A percentile compares a stretch with the other conserved stretches of the same genome.
Conservation (phyloP, 2,888 invertebrate genomes). For the Amblyteles armatorius region DNA sequence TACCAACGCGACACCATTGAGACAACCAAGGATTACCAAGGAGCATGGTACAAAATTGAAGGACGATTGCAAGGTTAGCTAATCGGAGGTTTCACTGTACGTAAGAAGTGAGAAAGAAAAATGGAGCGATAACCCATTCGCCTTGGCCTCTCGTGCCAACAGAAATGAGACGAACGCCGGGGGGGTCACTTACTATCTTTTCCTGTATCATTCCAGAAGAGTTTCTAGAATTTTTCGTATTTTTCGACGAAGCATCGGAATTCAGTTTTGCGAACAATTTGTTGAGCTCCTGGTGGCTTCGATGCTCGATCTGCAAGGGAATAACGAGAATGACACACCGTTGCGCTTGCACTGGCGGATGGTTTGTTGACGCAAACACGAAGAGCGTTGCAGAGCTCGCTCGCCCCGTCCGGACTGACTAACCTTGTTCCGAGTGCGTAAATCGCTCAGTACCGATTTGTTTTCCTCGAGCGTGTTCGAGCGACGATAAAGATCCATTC, state of each 20-base stretch:
- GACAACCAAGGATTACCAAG: neutral
- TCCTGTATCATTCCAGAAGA: constrained; percentile 48
- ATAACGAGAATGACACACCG: neutral
- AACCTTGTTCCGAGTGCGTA: constrained; percentile 72
- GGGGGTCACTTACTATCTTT: constrained; percentile 63
- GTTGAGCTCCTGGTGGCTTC: constrained; percentile 72
- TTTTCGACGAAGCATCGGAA: constrained; percentile 66
- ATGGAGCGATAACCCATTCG: neutral
- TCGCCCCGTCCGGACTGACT: constrained; percentile 35
- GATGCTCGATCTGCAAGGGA: constrained; percentile 71
- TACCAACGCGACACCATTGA: too few relatives aligned
- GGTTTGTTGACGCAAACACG: constrained; percentile 20
- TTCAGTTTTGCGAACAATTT: constrained; percentile 77
- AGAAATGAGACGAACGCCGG: neutral
- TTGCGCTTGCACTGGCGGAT: neutral
- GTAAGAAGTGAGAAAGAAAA: neutral
- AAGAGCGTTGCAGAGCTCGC: neutral
- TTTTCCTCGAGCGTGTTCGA: constrained; percentile 75
- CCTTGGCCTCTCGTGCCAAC: neutral
- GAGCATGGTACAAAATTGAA: neutral
- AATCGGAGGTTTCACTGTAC: neutral
- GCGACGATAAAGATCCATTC: constrained; percentile 61
- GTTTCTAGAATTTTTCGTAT: constrained; percentile 55
- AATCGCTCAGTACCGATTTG: constrained; percentile 71
- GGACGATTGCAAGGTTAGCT: neutral